Base-by-base conservation (phyloP, 2,797 vertebrate species). In the Pipistrellus nathusii region DNA sequence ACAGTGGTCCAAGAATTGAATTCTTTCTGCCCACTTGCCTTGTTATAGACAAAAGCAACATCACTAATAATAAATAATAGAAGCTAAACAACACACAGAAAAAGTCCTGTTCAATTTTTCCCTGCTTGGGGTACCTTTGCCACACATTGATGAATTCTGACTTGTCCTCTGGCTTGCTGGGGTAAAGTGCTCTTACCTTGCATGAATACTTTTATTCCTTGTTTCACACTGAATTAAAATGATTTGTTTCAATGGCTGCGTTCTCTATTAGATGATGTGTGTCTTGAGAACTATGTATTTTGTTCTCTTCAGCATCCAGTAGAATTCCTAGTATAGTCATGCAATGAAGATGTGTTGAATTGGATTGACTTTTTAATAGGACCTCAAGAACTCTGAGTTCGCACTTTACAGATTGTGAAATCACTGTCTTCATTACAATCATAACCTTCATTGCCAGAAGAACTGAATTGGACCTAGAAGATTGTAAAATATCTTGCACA, bases 311-410 rank as follows among this genome's bases (percentile, higher is more conserved):
- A 53, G 30, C 38, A 90, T 64, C 41, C 46, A 46, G 41, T 69
- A 59, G 71, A 84, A 59, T 89, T 92, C 48, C 18, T n/a, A 62
- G 17, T 57, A 73, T 25, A 90, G 27, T 81, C 41, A 77, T 51
- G 23, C 23, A 66, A 38, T 32, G 57, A 92, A 87, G 48, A 51
- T 84, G 46, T 88, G 27, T 69, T 84, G 55, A 88, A 57, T 90
- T 78, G 35, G 44, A 35, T 92, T 44, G 80, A 48, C 23, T 82
- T 90, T 69, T 91, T 53, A 73, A 80, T 64, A 71, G 32, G 46
- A 46, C 71, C 55, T 85, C 35, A 75, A 69, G 84, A 72, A 78
- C 62, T 81, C 20, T 30, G 32, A 66, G 46, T 77, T 88, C 41
- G 90, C 44, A 71, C 8, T 68, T 69, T 72, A 12, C 6, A 1